Base-by-base conservation (phyloP, 1,140 invertebrate genomes). In the Plutomurus gul region DNA sequence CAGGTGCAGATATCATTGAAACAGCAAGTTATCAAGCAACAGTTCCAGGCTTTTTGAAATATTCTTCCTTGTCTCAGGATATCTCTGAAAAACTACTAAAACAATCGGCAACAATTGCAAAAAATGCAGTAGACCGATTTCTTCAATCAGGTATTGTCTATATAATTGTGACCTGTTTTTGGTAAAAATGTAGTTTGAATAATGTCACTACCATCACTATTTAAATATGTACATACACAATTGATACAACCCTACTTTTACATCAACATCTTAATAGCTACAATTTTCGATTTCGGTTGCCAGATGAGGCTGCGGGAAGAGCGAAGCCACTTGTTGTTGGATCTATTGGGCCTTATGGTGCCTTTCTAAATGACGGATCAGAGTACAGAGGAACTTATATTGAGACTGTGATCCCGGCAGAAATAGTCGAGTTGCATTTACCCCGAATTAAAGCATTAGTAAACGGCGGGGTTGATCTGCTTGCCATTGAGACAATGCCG, bases 11-110 rank as follows among this genome's bases (percentile, higher is more conserved):
- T 84, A 88, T 96, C 33, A 92, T 97, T 51, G 90, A 93, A 80
- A 96, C 94, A 5, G 93, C 93, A 78, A 96, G 94, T 2, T 98
- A 97, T 85, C 95, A 97, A 88, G 93, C 95, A 0, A 94, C 92
- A 11, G 87, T 96, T 47, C 89, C 90, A 22, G 93, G 94, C 0
- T 93, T 96, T 84, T 87, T 89, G 79, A 89, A 92, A 84, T 89
- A 94, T 85, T 85, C 96, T 33, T 88, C 89, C 0, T 79, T 93
- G 0, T 88, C 87, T 18, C 85, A 89, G 79, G 87, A 90, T 47
- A 88, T 93, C 82, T 90, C 91, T 56, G 87, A 91, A 47, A 85
- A 90, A 3, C 86, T 95, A 5, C 93, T 97, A 20, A 87, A 89
- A 73, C 88, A 89, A 80, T 91, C 92, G 20, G 93, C 94, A 0